Evolutionary conservation across 2,113 vertebrate genomes (phyloP), one percentile per base, ranked within the genome.

Genomic region (Psilopogon haemacephalus): DNA sequence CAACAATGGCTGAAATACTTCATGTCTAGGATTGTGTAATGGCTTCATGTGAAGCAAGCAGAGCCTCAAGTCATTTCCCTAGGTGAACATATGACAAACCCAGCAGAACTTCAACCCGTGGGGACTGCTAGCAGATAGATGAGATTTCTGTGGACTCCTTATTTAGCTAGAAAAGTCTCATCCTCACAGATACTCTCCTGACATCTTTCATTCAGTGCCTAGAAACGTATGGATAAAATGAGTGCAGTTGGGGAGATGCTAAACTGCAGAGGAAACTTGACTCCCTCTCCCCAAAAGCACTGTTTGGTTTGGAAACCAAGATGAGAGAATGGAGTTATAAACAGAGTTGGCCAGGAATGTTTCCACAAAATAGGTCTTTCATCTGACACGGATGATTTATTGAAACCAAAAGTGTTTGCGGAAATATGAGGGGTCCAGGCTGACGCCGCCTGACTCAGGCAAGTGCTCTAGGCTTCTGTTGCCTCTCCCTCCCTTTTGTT

Each of bases 281-380:
- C 38, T 95, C 78, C 81, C 56, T 65, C 58, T 24, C 90, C 90
- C 33, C 48, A 89, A 95, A 63, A 96, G 91, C 72, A 78, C 71
- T 52, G 93, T 92, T 94, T 95, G 69, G 59, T 84, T 95, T 96
- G 83, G 86, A 97, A 95, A 93, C 15, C 75, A 95, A 68, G 88
- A 91, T 0, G n/a, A 89, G 78, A 93, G 86, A 92, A 93, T 67
- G 85, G 60, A 88, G 64, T 88, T 95, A 94, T 83, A 96, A 94
- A 96, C 90, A 92, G 85, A 86, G 72, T n/a, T 96, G 90, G 73
- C 80, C 78, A 67, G 70, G 83, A 90, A 72, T 60, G 88, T 92
- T 93, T 94, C 70, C 78, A 80, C 80, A 81, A 86, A 94, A 93
- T 62, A 72, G 69, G 88, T 92, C 90, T 95, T 96, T 92, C 94